A percentile compares a stretch with the other conserved stretches of the same genome.
These are phyloP conservation scores for Idaea aversata DNA, from an alignment of 2,888 invertebrate genomes.

Conservation along the genomic window DNA sequence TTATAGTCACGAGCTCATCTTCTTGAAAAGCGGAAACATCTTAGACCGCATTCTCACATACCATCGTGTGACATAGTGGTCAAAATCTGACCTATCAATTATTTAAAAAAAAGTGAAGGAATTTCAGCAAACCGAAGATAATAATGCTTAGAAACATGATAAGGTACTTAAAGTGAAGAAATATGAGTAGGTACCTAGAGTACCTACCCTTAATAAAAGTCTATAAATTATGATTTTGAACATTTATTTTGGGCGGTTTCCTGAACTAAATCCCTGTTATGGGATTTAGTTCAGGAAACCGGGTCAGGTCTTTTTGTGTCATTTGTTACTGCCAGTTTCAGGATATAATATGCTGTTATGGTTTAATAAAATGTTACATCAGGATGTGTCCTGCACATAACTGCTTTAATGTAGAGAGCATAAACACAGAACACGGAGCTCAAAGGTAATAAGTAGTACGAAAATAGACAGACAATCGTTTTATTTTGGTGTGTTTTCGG, in stretches of 20 bases:
- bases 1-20: too few species aligned
- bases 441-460: too few species aligned
- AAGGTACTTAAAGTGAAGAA: not conserved
- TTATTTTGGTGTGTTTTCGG: too few species aligned
- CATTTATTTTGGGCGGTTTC: not conserved
- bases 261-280: not conserved
- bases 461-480: too few species aligned
- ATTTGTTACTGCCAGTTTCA: conserved; percentile 1
- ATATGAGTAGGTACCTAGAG: not conserved
- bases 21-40: too few species aligned
- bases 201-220: not conserved
- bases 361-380: not conserved
- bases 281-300: not conserved
- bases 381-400: not conserved
- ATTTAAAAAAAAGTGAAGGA: too few species aligned
- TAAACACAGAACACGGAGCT: too few species aligned
- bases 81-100: too few species aligned
- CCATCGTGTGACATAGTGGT: too few species aligned
- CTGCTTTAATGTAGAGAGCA: too few species aligned
- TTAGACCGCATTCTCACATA: too few species aligned
- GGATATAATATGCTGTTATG: not conserved
- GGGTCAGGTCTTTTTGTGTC: not conserved
- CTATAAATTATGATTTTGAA: not conserved
- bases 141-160: not conserved
- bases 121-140: not conserved